Evolutionary conservation across 2,888 invertebrate species (phyloP).

Genomic region (Eledone cirrhosa): DNA sequence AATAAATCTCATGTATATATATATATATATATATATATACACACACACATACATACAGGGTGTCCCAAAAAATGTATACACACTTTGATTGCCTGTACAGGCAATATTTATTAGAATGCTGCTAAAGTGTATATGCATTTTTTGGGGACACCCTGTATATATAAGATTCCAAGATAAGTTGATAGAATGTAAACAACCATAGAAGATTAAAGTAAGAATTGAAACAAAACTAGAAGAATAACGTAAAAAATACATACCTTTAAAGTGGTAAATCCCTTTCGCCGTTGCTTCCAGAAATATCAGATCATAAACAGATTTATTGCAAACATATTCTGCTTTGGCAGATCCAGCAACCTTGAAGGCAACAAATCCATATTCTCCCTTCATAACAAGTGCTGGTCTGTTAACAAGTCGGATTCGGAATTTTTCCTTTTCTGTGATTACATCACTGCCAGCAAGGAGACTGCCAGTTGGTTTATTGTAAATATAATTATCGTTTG

Average conservation of each 20-base stretch:
- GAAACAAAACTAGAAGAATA: background rate
- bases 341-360: conserved; percentile 80
- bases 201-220: background rate
- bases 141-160: too few species aligned
- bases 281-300: conserved; percentile 86
- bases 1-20: too few species aligned
- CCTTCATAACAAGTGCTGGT: conserved; percentile 91
- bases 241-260: conserved; percentile 73
- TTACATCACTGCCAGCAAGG: conserved; percentile 84
- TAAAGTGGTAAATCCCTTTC: conserved; percentile 88
- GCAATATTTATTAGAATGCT: too few species aligned
- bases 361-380: conserved; percentile 95
- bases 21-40: too few species aligned
- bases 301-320: conserved; percentile 93
- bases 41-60: too few species aligned
- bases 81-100: too few species aligned
- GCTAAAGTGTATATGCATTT: too few species aligned
- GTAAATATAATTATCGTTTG: conserved; percentile 91
- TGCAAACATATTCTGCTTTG: conserved; percentile 83
- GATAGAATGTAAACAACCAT: too few species aligned
- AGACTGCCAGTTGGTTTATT: conserved; percentile 95
- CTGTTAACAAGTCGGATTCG: conserved; percentile 76
- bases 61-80: too few species aligned
- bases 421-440: conserved; percentile 90
- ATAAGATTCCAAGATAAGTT: too few species aligned